phyloP scores from a whole-genome alignment of 2,797 vertebrate genomes.

The Poecile montanus region DNA sequence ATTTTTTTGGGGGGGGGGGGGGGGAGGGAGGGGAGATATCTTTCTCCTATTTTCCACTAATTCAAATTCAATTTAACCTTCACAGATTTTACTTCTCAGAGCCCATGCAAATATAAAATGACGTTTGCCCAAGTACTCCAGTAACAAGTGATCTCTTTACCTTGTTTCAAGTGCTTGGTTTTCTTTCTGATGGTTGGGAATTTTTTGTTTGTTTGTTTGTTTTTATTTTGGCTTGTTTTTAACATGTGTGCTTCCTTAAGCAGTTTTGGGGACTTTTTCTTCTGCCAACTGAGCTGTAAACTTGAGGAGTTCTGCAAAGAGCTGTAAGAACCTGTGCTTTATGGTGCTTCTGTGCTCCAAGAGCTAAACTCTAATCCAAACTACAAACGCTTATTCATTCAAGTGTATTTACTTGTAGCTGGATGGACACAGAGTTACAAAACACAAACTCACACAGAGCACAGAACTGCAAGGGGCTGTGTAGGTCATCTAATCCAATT shows the following conservation, averaged over 20 bases:
- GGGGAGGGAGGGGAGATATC: fast-evolving
- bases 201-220: background rate
- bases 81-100: background rate
- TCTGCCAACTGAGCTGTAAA: background rate
- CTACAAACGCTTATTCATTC: background rate
- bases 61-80: background rate
- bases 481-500: background rate
- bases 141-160: background rate
- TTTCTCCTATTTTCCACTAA: background rate
- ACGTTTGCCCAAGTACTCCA: background rate
- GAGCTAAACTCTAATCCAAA: background rate
- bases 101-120: background rate
- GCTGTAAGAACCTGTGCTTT: background rate
- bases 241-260: background rate
- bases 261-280: background rate
- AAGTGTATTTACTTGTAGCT: background rate
- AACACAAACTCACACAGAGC: background rate
- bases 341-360: background rate
- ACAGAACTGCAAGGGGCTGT: background rate
- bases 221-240: background rate
- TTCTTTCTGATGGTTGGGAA: background rate
- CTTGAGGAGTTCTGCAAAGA: background rate
- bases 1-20: background rate
- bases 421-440: background rate
- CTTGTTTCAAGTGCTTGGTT: background rate